Evolutionary conservation across 2,888 invertebrate species (phyloP).

Genomic region (Stenoptilia bipunctidactyla): DNA sequence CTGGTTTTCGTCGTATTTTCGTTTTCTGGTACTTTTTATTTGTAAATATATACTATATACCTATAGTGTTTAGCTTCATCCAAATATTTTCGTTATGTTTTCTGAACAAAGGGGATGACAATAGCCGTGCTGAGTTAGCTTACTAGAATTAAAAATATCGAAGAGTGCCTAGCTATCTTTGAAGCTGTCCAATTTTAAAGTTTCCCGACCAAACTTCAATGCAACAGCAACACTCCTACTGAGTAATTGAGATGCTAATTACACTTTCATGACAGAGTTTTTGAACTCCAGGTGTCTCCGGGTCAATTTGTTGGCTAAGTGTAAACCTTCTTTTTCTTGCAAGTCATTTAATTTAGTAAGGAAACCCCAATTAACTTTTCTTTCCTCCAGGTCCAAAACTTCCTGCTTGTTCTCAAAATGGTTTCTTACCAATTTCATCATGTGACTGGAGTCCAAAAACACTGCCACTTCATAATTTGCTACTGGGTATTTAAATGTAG

Average conservation of each 20-base stretch:
- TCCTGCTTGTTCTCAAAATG: neutral
- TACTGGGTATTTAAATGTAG: conserved; percentile 11
- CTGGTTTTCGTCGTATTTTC: too few relatives aligned
- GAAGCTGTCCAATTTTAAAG: too few relatives aligned
- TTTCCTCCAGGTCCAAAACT: neutral
- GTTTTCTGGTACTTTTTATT: too few relatives aligned
- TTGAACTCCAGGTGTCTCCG: neutral
- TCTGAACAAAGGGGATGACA: too few relatives aligned
- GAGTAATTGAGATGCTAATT: neutral
- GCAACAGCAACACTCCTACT: neutral
- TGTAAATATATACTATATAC: too few relatives aligned
- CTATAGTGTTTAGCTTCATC: too few relatives aligned
- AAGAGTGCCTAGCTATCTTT: too few relatives aligned
- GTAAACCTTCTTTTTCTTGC: neutral
- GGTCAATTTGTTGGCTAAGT: neutral
- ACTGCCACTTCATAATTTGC: conserved; percentile 11
- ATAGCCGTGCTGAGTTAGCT: too few relatives aligned
- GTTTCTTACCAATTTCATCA: neutral
- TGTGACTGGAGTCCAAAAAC: conserved; percentile 15
- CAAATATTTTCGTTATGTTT: too few relatives aligned
- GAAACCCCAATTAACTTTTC: neutral
- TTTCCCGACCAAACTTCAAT: neutral
- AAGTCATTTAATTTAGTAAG: neutral
- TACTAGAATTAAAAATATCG: too few relatives aligned
- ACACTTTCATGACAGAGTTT: neutral